phyloP scores from a whole-genome alignment of 2,797 vertebrate species.

The Dicrostonyx torquatus region DNA sequence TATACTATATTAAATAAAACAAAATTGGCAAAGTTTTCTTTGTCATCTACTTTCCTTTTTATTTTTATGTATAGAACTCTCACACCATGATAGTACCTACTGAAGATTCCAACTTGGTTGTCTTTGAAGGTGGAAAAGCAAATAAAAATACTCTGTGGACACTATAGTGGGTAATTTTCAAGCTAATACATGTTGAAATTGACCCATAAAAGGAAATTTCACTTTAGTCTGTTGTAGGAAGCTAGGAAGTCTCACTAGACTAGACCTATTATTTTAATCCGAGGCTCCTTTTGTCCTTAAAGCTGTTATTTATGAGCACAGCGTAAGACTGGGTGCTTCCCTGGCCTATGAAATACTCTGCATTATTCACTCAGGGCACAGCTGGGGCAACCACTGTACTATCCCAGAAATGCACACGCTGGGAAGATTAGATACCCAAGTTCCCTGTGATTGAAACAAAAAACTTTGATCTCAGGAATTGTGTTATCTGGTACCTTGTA shows the following conservation, averaged over 20 bases:
- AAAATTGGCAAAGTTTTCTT: not conserved
- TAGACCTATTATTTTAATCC: not conserved
- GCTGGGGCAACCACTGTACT: not conserved
- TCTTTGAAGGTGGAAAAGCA: constrained; percentile 22
- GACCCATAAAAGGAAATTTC: not conserved
- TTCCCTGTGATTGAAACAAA: constrained; percentile 65
- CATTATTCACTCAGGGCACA: not conserved
- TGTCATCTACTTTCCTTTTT: not conserved
- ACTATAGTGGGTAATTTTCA: not conserved
- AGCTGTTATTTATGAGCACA: not conserved
- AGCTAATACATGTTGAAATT: constrained; percentile 5
- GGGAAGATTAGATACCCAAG: constrained; percentile 19
- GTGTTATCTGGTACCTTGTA: constrained; percentile 63
- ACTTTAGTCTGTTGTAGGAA: constrained; percentile 30
- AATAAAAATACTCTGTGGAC: not conserved
- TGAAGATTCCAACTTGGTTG: not conserved
- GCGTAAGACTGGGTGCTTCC: not conserved
- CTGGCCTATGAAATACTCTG: not conserved
- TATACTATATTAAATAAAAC: not conserved
- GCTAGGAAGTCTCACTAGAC: not conserved
- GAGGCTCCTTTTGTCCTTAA: not conserved
- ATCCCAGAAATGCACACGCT: not conserved
- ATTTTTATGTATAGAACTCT: not conserved
- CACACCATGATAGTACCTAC: not conserved
- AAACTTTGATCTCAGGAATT: constrained; percentile 69